phyloP scores from a whole-genome alignment of 2,113 vertebrate genomes.

The Ibidorhyncha struthersii region DNA sequence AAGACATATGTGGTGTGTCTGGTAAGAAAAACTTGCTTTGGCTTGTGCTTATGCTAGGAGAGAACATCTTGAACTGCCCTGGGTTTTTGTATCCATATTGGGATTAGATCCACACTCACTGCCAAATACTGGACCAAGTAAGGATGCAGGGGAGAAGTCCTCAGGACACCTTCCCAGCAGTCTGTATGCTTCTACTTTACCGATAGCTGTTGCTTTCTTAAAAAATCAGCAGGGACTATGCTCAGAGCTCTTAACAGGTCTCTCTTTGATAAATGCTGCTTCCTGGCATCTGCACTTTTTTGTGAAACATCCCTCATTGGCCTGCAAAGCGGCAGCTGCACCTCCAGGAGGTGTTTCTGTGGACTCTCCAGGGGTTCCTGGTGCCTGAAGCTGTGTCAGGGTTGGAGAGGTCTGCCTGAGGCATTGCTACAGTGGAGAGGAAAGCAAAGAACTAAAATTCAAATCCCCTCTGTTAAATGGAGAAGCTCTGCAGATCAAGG shows the following conservation, averaged over 20 bases:
- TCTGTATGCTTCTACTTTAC: background rate
- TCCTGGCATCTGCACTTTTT: background rate
- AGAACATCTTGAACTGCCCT: background rate
- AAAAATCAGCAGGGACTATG: background rate
- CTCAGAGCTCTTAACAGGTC: background rate
- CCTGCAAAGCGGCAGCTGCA: background rate
- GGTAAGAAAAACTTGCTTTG: background rate
- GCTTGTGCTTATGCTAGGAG: background rate
- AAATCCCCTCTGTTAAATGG: background rate
- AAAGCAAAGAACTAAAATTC: background rate
- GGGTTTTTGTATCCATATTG: background rate
- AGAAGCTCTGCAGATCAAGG: background rate
- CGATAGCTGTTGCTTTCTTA: background rate
- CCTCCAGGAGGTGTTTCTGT: background rate
- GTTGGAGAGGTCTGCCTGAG: background rate
- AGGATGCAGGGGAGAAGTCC: background rate
- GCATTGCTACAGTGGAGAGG: background rate
- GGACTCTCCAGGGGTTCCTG: background rate
- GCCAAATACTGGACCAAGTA: background rate
- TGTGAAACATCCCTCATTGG: background rate
- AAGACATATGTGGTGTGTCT: background rate
- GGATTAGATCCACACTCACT: background rate
- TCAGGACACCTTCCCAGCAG: conserved; percentile 2
- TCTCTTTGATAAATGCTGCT: conserved; percentile 3
- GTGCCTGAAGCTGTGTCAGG: background rate